Conservation (phyloP, 2,888 invertebrate genomes). For the Plusia festucae region DNA sequence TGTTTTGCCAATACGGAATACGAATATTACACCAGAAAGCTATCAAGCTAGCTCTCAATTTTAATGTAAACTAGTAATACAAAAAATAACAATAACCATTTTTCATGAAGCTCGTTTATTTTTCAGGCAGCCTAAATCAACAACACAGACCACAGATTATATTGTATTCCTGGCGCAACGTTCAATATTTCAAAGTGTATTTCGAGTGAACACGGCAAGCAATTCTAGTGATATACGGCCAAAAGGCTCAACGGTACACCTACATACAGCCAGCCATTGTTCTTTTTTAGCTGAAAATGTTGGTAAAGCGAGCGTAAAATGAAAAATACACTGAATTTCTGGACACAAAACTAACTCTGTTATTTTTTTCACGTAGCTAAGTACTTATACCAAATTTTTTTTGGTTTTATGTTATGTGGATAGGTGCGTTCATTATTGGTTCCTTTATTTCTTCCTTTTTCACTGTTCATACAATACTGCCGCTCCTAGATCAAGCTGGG, state of each 20-base stretch:
- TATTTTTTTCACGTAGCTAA: conserved; percentile 11
- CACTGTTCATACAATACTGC: too few species aligned
- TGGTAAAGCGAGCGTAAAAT: conserved; percentile 36
- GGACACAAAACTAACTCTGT: conserved; percentile 26
- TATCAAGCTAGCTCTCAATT: too few species aligned
- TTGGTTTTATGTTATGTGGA: too few species aligned
- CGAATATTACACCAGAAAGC: too few species aligned
- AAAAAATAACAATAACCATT: not conserved
- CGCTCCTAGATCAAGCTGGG: too few species aligned
- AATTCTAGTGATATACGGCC: conserved; percentile 36
- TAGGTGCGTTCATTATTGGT: too few species aligned
- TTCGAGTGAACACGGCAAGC: conserved; percentile 24
- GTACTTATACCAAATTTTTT: too few species aligned
- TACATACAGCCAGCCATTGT: conserved; percentile 27
- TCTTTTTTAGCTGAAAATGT: conserved; percentile 27
- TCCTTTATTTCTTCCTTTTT: too few species aligned
- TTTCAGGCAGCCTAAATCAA: not conserved
- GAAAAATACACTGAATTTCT: conserved; percentile 29
- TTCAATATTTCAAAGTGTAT: conserved; percentile 28
- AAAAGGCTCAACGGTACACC: conserved; percentile 32
- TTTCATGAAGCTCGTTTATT: not conserved
- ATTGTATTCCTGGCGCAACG: conserved; percentile 16
- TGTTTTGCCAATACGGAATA: not conserved
- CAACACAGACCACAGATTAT: conserved; percentile 18
- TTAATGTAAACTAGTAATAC: too few species aligned